A percentile compares a stretch with the other conserved stretches of the same genome.
Conservation (phyloP, 2,888 invertebrate species). For the Acleris emargana region DNA sequence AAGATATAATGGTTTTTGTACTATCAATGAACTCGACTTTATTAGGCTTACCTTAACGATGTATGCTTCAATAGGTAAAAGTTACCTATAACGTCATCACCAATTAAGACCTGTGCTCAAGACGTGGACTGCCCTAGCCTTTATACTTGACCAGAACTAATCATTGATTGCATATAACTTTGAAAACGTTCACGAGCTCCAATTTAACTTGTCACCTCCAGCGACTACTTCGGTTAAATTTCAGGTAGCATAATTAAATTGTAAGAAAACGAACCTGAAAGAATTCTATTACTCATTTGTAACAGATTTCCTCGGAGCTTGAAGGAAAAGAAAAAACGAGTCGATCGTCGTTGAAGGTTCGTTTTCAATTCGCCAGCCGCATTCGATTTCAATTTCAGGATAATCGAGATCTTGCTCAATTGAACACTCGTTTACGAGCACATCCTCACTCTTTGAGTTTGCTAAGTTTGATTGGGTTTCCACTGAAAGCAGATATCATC, state of each 20-base stretch:
- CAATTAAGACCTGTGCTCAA: too few species aligned
- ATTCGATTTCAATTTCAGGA: slow-evolving; percentile 78
- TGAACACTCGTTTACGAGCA: slow-evolving; percentile 79
- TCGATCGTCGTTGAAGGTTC: slow-evolving; percentile 57
- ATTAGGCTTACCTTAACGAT: too few species aligned
- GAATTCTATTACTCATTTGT: slow-evolving; percentile 36
- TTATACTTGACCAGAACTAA: neutral
- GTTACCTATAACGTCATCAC: too few species aligned
- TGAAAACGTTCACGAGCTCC: neutral
- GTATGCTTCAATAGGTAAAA: too few species aligned
- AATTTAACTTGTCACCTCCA: neutral
- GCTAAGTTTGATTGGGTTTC: slow-evolving; percentile 78
- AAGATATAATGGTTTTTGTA: too few species aligned
- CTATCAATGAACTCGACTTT: too few species aligned
- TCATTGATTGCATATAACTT: neutral
- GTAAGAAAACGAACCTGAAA: slow-evolving; percentile 22
- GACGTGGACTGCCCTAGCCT: too few species aligned
- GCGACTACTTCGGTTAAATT: neutral
- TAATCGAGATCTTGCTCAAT: slow-evolving; percentile 82
- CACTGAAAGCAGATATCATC: slow-evolving; percentile 68
- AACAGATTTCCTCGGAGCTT: slow-evolving; percentile 41
- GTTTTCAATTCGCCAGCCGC: slow-evolving; percentile 70
- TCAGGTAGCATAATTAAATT: slow-evolving; percentile 24
- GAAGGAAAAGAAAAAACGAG: slow-evolving; percentile 48
- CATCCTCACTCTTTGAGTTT: slow-evolving; percentile 76